Conservation (phyloP, 2,888 invertebrate species). For the Hipparchia sbordonii region DNA sequence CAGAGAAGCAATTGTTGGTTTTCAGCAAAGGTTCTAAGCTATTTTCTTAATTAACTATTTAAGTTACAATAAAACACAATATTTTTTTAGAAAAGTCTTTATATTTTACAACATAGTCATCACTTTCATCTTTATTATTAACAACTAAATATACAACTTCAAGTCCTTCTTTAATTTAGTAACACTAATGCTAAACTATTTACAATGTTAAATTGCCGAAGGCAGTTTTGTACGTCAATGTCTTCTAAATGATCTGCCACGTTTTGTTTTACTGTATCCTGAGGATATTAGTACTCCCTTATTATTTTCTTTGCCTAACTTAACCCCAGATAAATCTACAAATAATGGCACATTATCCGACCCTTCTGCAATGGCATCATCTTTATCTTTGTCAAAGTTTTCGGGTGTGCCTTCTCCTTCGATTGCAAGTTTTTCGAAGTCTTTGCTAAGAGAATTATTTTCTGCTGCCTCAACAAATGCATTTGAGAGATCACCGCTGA, state of each 20-base stretch:
- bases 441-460: slow-evolving; percentile 88
- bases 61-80: background rate
- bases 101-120: slow-evolving; percentile 77
- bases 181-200: slow-evolving; percentile 78
- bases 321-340: slow-evolving; percentile 75
- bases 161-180: slow-evolving; percentile 76
- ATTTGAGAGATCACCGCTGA: slow-evolving; percentile 91
- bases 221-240: slow-evolving; percentile 58
- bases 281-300: slow-evolving; percentile 77
- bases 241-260: slow-evolving; percentile 73
- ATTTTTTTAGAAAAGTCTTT: slow-evolving; percentile 61
- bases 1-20: too few relatives aligned
- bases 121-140: slow-evolving; percentile 71
- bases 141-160: slow-evolving; percentile 69
- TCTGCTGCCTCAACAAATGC: slow-evolving; percentile 95
- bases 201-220: slow-evolving; percentile 64
- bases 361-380: slow-evolving; percentile 62
- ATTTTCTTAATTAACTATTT: background rate
- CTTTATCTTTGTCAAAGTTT: slow-evolving; percentile 61
- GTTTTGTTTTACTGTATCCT: slow-evolving; percentile 81
- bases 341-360: slow-evolving; percentile 81
- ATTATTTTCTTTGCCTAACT: slow-evolving; percentile 63
- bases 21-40: too few relatives aligned
- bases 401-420: slow-evolving; percentile 77
- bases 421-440: slow-evolving; percentile 82